These are phyloP conservation scores for Lamellibrachia satsuma DNA, from an alignment of 2,888 invertebrate species.

Conservation along the genomic window DNA sequence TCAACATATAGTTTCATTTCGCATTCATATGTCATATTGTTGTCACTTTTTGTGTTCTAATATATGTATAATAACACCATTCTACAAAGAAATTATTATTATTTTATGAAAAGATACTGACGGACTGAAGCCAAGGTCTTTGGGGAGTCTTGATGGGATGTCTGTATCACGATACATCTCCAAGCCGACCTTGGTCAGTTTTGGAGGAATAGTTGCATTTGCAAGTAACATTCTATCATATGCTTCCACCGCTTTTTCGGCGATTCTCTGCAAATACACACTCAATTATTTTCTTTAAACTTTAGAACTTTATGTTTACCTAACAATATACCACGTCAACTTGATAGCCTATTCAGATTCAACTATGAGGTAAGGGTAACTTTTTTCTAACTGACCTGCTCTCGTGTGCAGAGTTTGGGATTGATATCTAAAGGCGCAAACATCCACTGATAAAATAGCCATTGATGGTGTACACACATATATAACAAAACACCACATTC, in stretches of 20 bases:
- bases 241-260: slow-evolving; percentile 55
- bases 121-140: slow-evolving; percentile 59
- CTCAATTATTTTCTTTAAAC: not conserved
- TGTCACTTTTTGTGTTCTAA: not conserved
- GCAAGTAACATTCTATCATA: slow-evolving; percentile 50
- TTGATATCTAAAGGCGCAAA: not conserved
- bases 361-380: too few relatives aligned
- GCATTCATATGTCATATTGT: not conserved
- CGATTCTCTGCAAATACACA: slow-evolving; percentile 53
- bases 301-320: not conserved
- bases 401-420: not conserved
- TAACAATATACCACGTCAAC: not conserved
- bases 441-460: not conserved
- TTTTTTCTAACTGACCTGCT: not conserved
- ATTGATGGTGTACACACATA: not conserved
- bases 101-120: slow-evolving; percentile 34
- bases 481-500: not conserved
- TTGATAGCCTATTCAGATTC: not conserved
- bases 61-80: not conserved
- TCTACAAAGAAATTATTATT: not conserved
- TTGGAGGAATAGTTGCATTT: slow-evolving; percentile 37
- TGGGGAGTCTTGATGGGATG: slow-evolving; percentile 60
- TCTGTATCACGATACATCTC: slow-evolving; percentile 63
- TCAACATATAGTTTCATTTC: too few relatives aligned
- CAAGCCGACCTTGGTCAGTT: slow-evolving; percentile 50